phyloP scores from a whole-genome alignment of 2,797 vertebrate genomes.

The Oophaga sylvatica region DNA sequence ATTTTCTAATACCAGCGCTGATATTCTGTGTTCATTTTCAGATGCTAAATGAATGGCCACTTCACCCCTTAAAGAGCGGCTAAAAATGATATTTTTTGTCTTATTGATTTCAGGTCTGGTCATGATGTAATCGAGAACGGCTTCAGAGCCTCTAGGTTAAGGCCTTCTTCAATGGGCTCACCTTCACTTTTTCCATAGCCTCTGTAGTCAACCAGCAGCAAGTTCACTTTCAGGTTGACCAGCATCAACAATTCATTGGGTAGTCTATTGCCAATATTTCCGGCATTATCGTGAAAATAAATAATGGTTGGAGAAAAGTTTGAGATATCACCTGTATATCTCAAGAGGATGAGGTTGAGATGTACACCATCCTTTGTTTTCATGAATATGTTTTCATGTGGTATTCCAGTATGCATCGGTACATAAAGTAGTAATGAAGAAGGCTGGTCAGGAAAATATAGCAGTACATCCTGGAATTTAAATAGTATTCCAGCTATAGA shows the following conservation, averaged over 20 bases:
- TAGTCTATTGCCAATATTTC: conserved; percentile 94
- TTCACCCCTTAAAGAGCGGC: conserved; percentile 93
- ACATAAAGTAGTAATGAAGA: conserved; percentile 96
- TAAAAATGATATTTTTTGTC: conserved; percentile 95
- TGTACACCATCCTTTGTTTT: conserved; percentile 94
- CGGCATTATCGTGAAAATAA: conserved; percentile 98
- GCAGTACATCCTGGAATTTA: conserved; percentile 96
- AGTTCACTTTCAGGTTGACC: conserved; percentile 95
- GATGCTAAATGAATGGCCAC: conserved; percentile 94
- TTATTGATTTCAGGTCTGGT: conserved; percentile 95
- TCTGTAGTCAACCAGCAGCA: conserved; percentile 94
- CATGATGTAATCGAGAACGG: conserved; percentile 95
- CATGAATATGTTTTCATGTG: conserved; percentile 93
- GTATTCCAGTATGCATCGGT: conserved; percentile 94
- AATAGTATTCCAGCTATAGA: conserved; percentile 95
- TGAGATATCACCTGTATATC: conserved; percentile 90
- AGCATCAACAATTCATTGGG: conserved; percentile 97
- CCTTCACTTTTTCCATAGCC: conserved; percentile 98
- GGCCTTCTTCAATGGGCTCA: conserved; percentile 92
- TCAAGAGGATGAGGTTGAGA: conserved; percentile 93
- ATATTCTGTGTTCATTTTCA: conserved; percentile 91
- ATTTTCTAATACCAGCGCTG: conserved; percentile 95
- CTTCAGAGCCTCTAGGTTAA: conserved; percentile 90
- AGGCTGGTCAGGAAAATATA: conserved; percentile 98
- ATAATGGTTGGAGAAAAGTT: conserved; percentile 90